These are phyloP conservation scores for Clarias fuscus DNA, from an alignment of 2,797 vertebrate genomes.

Conservation along the genomic window DNA sequence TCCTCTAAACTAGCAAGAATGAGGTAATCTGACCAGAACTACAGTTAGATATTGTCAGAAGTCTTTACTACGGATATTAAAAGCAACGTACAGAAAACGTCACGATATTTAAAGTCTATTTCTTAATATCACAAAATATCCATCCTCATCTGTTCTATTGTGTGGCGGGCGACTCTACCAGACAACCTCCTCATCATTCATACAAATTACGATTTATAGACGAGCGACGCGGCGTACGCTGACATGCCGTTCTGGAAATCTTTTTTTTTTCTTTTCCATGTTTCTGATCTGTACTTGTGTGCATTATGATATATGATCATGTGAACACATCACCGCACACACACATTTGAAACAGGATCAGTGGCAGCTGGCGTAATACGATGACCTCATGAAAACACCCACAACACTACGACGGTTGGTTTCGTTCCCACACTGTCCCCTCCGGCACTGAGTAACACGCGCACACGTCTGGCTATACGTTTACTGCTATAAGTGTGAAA, in stretches of 20 bases:
- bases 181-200: background rate
- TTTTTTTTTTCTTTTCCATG: background rate
- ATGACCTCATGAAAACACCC: conserved; percentile 13
- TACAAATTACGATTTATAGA: too few species aligned
- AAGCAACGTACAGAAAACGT: background rate
- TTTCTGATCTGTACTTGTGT: background rate
- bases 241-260: background rate
- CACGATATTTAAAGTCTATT: background rate
- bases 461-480: background rate
- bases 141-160: too few species aligned
- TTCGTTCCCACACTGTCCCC: background rate
- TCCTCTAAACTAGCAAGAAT: background rate
- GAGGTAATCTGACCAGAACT: background rate
- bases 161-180: background rate
- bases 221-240: background rate
- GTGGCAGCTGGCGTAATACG: background rate
- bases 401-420: background rate
- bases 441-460: background rate
- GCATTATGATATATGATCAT: background rate
- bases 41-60: background rate
- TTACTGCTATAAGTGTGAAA: background rate
- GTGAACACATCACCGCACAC: too few species aligned
- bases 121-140: background rate
- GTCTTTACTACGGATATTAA: background rate
- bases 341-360: background rate